phyloP scores from a whole-genome alignment of 2,888 invertebrate species.

The Mystacides longicornis region DNA sequence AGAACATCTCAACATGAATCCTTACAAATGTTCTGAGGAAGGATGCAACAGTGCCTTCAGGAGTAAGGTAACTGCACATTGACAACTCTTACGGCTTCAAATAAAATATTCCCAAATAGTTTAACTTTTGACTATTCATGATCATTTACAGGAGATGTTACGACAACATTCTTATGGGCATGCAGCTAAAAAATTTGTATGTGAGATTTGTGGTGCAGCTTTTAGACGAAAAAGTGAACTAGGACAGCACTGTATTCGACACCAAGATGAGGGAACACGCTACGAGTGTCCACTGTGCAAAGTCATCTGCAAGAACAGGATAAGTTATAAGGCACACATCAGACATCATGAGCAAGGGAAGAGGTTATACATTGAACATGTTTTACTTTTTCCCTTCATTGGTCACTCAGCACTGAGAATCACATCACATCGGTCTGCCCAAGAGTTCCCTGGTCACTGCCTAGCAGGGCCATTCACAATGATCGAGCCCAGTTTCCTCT shows the following conservation, averaged over 20 bases:
- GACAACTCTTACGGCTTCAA: background rate
- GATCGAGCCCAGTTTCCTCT: too few species aligned
- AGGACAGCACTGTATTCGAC: constrained; percentile 25
- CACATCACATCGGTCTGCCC: too few species aligned
- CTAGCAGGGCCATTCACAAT: too few species aligned
- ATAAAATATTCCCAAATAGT: background rate
- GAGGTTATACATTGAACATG: too few species aligned
- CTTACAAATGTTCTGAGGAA: constrained; percentile 26
- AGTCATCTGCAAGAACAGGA: constrained; percentile 24
- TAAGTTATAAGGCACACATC: constrained; percentile 25
- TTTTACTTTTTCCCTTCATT: too few species aligned
- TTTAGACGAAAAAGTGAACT: constrained; percentile 27
- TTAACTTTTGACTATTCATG: background rate
- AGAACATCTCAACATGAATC: constrained; percentile 27
- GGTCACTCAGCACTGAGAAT: too few species aligned
- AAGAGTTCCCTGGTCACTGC: too few species aligned
- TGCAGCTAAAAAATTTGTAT: constrained; percentile 23
- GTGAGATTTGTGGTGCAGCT: constrained; percentile 26
- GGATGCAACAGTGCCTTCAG: constrained; percentile 26
- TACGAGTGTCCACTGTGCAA: constrained; percentile 23
- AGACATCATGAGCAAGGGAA: constrained; percentile 23
- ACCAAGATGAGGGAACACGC: constrained; percentile 23
- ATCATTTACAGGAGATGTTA: constrained; percentile 23
- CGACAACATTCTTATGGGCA: constrained; percentile 27
- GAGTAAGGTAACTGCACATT: constrained; percentile 21